Conservation (phyloP, 2,797 vertebrate genomes). For the Pseudocheirus occidentalis region DNA sequence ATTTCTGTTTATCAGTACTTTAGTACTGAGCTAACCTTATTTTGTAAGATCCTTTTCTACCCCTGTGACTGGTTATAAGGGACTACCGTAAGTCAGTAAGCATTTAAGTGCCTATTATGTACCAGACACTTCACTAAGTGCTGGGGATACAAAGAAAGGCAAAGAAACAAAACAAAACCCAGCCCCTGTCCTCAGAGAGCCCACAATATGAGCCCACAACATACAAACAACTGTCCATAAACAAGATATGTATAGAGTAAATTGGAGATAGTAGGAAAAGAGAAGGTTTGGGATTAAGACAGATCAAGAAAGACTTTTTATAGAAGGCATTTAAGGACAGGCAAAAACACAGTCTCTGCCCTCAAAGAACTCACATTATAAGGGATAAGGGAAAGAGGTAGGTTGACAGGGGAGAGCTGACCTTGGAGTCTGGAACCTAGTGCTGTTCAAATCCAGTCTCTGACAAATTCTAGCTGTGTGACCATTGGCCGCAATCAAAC, state of each 20-base stretch:
- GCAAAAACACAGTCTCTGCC: neutral
- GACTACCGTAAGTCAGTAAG: conserved; percentile 10
- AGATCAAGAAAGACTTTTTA: neutral
- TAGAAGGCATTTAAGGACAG: neutral
- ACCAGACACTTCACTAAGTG: neutral
- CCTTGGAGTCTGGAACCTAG: neutral
- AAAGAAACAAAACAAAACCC: neutral
- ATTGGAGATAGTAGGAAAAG: neutral
- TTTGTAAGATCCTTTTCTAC: conserved; percentile 27
- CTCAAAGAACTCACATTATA: neutral
- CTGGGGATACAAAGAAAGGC: neutral
- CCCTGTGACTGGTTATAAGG: conserved; percentile 5
- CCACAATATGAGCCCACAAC: neutral
- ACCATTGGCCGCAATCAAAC: neutral
- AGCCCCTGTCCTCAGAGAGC: neutral
- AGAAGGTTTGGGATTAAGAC: neutral
- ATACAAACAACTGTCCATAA: neutral
- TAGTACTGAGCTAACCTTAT: conserved; percentile 35
- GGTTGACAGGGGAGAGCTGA: neutral
- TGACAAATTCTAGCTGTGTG: neutral
- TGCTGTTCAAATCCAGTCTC: neutral
- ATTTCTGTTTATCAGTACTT: conserved; percentile 31
- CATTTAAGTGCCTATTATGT: neutral
- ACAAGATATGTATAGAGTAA: neutral
- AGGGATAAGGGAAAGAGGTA: neutral